Evolutionary conservation across 2,113 vertebrate genomes (phyloP), one percentile per base, ranked within the genome.

Genomic region (Heliornis fulica): DNA sequence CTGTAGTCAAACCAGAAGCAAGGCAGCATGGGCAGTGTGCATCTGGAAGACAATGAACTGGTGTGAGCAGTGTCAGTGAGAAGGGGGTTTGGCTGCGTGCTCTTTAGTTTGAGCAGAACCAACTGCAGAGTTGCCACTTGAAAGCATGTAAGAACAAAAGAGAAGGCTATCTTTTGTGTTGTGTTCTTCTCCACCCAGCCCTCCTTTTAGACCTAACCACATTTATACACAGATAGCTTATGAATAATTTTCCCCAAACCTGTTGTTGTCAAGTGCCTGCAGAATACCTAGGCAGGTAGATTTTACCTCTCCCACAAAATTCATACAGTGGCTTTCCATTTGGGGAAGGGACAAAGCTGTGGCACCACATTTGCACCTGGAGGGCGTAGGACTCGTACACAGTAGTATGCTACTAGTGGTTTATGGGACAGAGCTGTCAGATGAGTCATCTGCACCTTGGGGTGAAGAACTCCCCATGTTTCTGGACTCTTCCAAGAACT

Each of bases 401-500:
- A 56, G 50, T 40, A 48, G 20, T 8, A 16, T 5, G 15, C 6
- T 50, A 26, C 5, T n/a, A 7, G 45, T 63, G 70, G 12, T 36
- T 63, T 80, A 36, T 13, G 36, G 79, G 60, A 29, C 48, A 13
- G 11, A 9, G 13, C 0, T 81, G 36, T 57, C 60, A n/a, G 41
- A 51, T 43, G 40, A 91, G 38, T 81, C 84, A 90, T 28, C 75
- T 81, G 48, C 45, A 53, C 86, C 54, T 90, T 64, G 56, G 8
- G 1, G 1, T 51, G 26, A 77, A 88, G 50, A 75, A 18, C 50
- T 45, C 0, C 46, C n/a, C 23, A 2, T 31, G 63, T 40, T 78
- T 96, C 75, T 71, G 40, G 61, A 59, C 53, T 77, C 43, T 50
- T 78, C 43, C 64, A 89, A 78, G 72, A 96, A 43, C 41, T 28